These are phyloP conservation scores for Calyptommatus sinebrachiatus DNA, from an alignment of 2,113 vertebrate genomes.

Conservation along the genomic window DNA sequence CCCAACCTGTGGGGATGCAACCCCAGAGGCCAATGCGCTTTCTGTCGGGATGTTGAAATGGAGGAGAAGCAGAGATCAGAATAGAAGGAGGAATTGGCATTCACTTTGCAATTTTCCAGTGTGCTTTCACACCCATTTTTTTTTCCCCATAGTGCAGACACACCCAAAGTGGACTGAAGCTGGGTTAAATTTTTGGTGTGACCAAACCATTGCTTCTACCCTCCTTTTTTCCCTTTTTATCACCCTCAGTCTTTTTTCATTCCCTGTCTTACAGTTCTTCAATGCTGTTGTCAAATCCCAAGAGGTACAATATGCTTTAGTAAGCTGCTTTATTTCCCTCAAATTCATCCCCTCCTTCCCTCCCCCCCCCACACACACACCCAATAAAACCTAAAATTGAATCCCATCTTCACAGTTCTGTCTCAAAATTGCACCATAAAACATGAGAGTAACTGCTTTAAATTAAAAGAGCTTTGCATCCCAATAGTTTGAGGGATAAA, in stretches of 20 bases:
- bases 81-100: too few relatives aligned
- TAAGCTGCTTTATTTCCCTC: too few relatives aligned
- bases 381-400: slow-evolving; percentile 68
- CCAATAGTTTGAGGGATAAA: slow-evolving; percentile 38
- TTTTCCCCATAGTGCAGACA: too few relatives aligned
- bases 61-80: too few relatives aligned
- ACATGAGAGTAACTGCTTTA: slow-evolving; percentile 45
- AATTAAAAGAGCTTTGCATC: slow-evolving; percentile 42
- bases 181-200: too few relatives aligned
- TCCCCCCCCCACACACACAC: slow-evolving; percentile 19
- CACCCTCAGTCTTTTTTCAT: too few relatives aligned
- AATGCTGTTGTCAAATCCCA: slow-evolving; percentile 40
- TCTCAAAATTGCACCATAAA: slow-evolving; percentile 65
- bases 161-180: too few relatives aligned
- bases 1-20: too few relatives aligned
- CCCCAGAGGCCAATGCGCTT: too few relatives aligned
- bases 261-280: slow-evolving; percentile 39
- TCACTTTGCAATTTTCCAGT: too few relatives aligned
- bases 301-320: slow-evolving; percentile 64
- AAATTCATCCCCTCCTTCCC: slow-evolving; percentile 50
- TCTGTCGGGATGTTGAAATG: too few relatives aligned
- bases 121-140: too few relatives aligned
- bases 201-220: slow-evolving; percentile 44
- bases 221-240: slow-evolving; percentile 40
- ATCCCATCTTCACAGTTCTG: slow-evolving; percentile 68